Percentiles rank a stretch among this genome's conserved stretches.
Conservation (phyloP, 2,113 vertebrate genomes). For the Hassar affinis region DNA sequence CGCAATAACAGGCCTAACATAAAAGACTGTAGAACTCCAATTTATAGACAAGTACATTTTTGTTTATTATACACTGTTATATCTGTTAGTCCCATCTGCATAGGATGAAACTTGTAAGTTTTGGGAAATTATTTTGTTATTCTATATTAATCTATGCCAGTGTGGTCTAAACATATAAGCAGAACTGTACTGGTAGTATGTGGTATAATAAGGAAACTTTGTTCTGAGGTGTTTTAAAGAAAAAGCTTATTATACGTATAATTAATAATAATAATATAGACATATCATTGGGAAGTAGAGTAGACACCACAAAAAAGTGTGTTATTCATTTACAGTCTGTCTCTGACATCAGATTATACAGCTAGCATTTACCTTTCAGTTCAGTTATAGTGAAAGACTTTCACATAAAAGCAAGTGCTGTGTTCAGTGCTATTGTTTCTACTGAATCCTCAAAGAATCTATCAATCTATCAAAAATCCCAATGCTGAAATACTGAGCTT, state of each 20-base stretch:
- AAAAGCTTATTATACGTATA: neutral
- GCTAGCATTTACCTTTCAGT: neutral
- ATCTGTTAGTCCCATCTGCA: neutral
- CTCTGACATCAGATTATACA: neutral
- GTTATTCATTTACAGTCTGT: constrained; percentile 37
- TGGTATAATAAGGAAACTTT: neutral
- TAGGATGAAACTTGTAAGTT: neutral
- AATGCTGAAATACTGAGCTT: constrained; percentile 13
- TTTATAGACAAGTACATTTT: neutral
- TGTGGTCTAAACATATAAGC: neutral
- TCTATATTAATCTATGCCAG: neutral
- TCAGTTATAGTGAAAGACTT: neutral
- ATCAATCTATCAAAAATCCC: constrained; percentile 10
- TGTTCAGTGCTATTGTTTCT: neutral
- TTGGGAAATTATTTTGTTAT: neutral
- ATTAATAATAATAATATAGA: too few species aligned
- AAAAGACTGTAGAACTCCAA: neutral
- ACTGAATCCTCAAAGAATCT: constrained; percentile 2
- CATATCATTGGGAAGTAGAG: too few species aligned
- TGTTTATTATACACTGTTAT: neutral
- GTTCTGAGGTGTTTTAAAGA: constrained; percentile 7
- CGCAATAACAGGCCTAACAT: neutral
- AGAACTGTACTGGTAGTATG: neutral
- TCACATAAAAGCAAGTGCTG: neutral
- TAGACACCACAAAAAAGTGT: neutral